Evolutionary conservation across 2,113 vertebrate species (phyloP).

Genomic region (Gambusia holbrooki): DNA sequence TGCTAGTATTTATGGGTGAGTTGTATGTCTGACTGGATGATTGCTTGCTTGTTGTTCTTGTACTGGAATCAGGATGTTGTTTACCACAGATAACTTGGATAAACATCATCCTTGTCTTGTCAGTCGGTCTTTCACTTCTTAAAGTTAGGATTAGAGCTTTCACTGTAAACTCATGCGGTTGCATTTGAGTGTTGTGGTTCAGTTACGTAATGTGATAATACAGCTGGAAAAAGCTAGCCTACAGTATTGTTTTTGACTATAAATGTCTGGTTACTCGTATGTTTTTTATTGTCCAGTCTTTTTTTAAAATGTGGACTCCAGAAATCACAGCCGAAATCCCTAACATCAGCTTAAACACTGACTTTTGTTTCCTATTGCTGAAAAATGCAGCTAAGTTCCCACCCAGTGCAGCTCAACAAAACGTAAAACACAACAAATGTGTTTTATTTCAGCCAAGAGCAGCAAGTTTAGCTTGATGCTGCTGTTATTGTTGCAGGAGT

Average conservation of each 20-base stretch:
- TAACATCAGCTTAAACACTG: no score
- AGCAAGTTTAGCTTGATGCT: no score
- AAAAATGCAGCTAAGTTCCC: not conserved
- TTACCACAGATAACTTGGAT: constrained; percentile 25
- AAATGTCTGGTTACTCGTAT: not conserved
- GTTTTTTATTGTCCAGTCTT: not conserved
- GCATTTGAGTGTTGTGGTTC: not conserved
- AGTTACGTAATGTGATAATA: not conserved
- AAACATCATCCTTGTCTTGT: constrained; percentile 24
- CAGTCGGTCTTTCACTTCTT: constrained; percentile 1
- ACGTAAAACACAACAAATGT: no score
- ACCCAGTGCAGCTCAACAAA: no score
- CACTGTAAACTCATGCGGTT: not conserved
- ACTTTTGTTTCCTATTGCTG: no score
- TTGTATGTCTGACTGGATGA: not conserved
- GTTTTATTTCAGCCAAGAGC: no score
- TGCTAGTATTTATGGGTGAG: constrained; percentile 20
- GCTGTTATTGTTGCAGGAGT: no score
- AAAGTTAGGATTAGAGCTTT: not conserved
- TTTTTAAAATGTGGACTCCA: no score
- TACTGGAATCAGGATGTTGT: constrained; percentile 12
- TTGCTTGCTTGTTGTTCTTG: constrained; percentile 16
- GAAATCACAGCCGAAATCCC: no score
- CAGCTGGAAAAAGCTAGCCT: not conserved
- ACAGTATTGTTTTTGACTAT: not conserved